Evolutionary conservation across 2,113 vertebrate species (phyloP).

Genomic region (Apeltes quadracus): DNA sequence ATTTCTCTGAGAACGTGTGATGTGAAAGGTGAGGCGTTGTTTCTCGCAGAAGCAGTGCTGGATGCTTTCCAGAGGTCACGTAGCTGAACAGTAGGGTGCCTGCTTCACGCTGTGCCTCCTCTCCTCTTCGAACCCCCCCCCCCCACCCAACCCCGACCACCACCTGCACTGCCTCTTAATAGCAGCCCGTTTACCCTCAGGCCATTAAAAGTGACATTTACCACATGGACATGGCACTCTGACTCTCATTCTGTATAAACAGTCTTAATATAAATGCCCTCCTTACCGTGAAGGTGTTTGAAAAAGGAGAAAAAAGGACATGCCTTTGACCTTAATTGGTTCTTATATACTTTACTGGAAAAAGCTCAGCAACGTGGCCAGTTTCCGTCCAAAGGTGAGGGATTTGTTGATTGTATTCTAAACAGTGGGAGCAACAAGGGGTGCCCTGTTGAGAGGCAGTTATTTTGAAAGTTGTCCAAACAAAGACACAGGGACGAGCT

Average conservation of each 20-base stretch:
- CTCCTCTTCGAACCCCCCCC: conserved; percentile 21
- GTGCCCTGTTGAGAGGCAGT: background rate
- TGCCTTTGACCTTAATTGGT: conserved; percentile 56
- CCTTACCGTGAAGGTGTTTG: conserved; percentile 49
- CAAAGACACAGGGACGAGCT: background rate
- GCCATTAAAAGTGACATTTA: conserved; percentile 59
- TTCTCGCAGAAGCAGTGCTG: conserved; percentile 47
- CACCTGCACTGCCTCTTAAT: conserved; percentile 47
- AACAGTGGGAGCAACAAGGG: background rate
- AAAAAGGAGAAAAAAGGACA: conserved; percentile 43
- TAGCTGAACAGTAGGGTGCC: conserved; percentile 44
- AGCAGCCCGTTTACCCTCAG: conserved; percentile 61
- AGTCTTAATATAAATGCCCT: conserved; percentile 66
- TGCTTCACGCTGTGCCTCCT: conserved; percentile 44
- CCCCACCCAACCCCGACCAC: conserved; percentile 9
- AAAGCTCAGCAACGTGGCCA: conserved; percentile 12
- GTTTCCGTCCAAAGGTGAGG: background rate
- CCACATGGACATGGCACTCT: conserved; percentile 48
- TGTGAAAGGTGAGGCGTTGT: conserved; percentile 69
- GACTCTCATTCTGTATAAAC: conserved; percentile 57
- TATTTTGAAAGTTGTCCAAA: background rate
- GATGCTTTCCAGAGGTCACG: conserved; percentile 65
- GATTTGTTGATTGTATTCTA: background rate
- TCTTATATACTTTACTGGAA: conserved; percentile 37
- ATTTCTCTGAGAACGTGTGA: conserved; percentile 60